These are phyloP conservation scores for Alethe castanea DNA, from an alignment of 2,113 vertebrate species.

Conservation along the genomic window DNA sequence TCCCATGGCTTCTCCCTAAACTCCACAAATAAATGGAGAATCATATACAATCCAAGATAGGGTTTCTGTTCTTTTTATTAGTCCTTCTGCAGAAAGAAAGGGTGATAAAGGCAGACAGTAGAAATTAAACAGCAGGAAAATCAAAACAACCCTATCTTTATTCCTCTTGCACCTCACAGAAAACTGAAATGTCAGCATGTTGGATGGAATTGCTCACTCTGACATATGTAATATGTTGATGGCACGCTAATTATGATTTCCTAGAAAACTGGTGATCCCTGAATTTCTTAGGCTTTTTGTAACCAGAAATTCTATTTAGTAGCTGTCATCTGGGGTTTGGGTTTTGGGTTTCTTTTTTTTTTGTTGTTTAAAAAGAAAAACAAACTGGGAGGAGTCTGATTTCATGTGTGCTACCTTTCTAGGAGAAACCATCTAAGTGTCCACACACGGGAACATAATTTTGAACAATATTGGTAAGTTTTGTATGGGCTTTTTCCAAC, in stretches of 20 bases:
- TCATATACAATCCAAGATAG: not conserved
- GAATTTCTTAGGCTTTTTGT: not conserved
- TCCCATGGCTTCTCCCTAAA: not conserved
- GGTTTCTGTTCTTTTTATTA: slow-evolving; percentile 11
- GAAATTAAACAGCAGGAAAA: not conserved
- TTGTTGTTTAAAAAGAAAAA: not conserved
- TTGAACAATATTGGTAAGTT: not conserved
- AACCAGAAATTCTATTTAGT: not conserved
- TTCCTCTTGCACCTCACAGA: not conserved
- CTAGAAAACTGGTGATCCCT: not conserved
- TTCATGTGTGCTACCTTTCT: not conserved
- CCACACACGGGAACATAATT: not conserved
- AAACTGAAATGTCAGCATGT: not conserved
- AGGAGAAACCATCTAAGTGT: not conserved
- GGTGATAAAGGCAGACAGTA: slow-evolving; percentile 11
- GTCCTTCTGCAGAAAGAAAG: not conserved
- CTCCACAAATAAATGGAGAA: slow-evolving; percentile 14
- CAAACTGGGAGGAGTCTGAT: not conserved
- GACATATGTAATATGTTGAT: not conserved
- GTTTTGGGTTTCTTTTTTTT: too few relatives aligned
- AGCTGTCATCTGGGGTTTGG: not conserved
- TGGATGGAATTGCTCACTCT: not conserved
- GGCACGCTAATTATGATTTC: not conserved
- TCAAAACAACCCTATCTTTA: not conserved
- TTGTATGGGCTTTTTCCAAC: not conserved